Percentiles rank a stretch among this genome's conserved stretches.
phyloP scores from a whole-genome alignment of 2,113 vertebrate genomes.

The Charadrius vociferus region DNA sequence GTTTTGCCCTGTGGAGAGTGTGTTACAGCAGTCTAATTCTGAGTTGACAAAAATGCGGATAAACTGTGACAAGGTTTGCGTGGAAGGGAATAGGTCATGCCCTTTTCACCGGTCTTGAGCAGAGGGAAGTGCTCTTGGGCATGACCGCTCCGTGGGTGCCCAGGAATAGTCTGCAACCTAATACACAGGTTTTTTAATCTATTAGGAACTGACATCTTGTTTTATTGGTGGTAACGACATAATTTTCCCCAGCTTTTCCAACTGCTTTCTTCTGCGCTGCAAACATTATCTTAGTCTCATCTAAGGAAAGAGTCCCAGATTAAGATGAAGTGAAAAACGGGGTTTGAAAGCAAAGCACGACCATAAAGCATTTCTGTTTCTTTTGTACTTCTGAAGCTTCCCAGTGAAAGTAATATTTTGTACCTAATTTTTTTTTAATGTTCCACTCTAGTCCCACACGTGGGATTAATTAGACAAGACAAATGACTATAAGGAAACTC shows the following conservation, averaged over 20 bases:
- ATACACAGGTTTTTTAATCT: conserved; percentile 46
- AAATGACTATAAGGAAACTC: conserved; percentile 58
- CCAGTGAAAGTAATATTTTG: conserved; percentile 59
- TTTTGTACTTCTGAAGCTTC: conserved; percentile 55
- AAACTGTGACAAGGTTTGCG: conserved; percentile 67
- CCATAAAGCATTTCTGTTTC: conserved; percentile 21
- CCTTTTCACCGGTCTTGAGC: conserved; percentile 63
- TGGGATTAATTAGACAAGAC: conserved; percentile 77
- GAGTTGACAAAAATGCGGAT: conserved; percentile 64
- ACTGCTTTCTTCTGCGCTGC: not conserved
- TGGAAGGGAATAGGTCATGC: conserved; percentile 67
- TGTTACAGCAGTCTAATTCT: conserved; percentile 49
- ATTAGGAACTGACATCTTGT: conserved; percentile 61
- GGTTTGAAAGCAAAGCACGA: not conserved
- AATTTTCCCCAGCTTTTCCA: conserved; percentile 44
- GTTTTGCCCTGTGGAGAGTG: conserved; percentile 66
- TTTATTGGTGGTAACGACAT: conserved; percentile 39
- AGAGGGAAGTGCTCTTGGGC: conserved; percentile 61
- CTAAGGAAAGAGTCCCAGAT: not conserved
- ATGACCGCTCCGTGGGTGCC: conserved; percentile 44
- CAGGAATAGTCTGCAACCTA: conserved; percentile 45
- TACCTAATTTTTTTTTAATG: conserved; percentile 47
- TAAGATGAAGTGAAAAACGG: not conserved
- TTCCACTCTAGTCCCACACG: conserved; percentile 52
- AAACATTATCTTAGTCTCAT: not conserved